Conservation (phyloP, 2,113 vertebrate genomes). For the Psittacula cyanocephala region DNA sequence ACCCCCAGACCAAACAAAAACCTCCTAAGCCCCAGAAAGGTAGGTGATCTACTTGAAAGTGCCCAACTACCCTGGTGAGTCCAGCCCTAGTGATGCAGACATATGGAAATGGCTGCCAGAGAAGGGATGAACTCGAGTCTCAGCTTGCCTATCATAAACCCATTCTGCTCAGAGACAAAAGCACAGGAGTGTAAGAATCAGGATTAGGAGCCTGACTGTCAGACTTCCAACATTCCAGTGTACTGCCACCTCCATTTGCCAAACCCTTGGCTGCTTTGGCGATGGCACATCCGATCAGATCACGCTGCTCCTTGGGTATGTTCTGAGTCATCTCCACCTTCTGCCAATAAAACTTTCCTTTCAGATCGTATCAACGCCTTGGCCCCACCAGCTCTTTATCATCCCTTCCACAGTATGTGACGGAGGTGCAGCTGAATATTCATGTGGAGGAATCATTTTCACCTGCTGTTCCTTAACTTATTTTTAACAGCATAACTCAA, state of each 20-base stretch:
- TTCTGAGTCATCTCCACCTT: background rate
- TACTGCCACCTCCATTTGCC: background rate
- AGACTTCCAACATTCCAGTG: background rate
- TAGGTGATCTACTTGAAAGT: background rate
- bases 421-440: conserved; percentile 41
- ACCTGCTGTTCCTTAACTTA: conserved; percentile 55
- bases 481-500: conserved; percentile 52
- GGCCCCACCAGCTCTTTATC: background rate
- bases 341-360: background rate
- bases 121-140: background rate
- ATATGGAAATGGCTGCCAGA: background rate
- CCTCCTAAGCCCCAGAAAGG: background rate
- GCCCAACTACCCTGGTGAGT: background rate
- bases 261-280: background rate
- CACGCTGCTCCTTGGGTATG: background rate
- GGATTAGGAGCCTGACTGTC: background rate
- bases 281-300: background rate
- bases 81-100: background rate
- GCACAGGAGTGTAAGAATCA: background rate
- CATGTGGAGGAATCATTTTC: conserved; percentile 44
- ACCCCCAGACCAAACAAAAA: background rate
- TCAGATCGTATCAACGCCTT: background rate
- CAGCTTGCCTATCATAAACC: background rate
- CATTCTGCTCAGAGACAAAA: background rate
- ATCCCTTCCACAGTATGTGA: background rate